A percentile compares a stretch with the other conserved stretches of the same genome.
Evolutionary conservation across 2,888 invertebrate genomes (phyloP).

Genomic region (Vanessa cardui): DNA sequence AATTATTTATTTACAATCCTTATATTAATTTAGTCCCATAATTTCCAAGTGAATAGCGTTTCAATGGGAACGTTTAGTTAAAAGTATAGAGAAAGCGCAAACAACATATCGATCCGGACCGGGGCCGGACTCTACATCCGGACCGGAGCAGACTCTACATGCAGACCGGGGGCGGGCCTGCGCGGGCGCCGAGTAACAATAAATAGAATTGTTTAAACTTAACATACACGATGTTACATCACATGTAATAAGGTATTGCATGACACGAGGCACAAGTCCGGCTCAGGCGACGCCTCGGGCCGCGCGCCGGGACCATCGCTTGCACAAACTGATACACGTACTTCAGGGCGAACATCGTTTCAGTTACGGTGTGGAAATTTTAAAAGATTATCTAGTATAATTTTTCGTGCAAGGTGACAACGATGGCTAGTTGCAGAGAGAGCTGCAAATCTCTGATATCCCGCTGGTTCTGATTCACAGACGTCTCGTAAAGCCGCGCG

Average conservation of each 20-base stretch:
- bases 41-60: constrained; percentile 67
- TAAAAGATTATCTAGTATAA: too few relatives aligned
- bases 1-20: constrained; percentile 79
- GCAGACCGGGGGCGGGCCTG: neutral
- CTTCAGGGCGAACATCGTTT: too few relatives aligned
- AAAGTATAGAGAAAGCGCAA: constrained; percentile 20
- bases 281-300: neutral
- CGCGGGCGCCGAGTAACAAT: constrained; percentile 50
- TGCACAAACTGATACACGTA: too few relatives aligned
- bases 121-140: neutral
- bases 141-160: neutral
- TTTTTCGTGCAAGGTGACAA: too few relatives aligned
- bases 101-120: neutral
- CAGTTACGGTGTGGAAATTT: too few relatives aligned
- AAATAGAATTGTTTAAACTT: constrained; percentile 71
- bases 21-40: constrained; percentile 81
- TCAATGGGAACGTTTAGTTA: constrained; percentile 29
- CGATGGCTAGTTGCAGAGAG: too few relatives aligned
- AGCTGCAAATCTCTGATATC: too few relatives aligned
- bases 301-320: too few relatives aligned
- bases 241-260: constrained; percentile 9
- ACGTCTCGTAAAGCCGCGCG: too few relatives aligned
- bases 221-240: constrained; percentile 46
- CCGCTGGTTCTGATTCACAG: too few relatives aligned
- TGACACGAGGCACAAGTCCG: constrained; percentile 4